phyloP scores from a whole-genome alignment of 2,888 invertebrate species.

The Ariolimax columbianus region DNA sequence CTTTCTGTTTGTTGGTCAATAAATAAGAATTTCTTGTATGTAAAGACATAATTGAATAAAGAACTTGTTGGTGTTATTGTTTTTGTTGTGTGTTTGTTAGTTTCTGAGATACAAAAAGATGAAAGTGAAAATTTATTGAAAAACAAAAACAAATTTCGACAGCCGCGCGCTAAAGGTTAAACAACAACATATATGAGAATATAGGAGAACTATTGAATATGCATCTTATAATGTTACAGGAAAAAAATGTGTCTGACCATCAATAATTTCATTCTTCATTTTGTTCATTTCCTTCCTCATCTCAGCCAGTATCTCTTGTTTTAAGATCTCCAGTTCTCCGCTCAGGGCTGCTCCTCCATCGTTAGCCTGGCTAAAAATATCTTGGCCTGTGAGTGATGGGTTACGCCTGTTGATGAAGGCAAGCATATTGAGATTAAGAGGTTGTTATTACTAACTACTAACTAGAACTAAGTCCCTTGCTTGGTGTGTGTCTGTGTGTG shows the following conservation, averaged over 20 bases:
- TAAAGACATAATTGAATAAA: too few relatives aligned
- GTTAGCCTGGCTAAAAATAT: constrained; percentile 57
- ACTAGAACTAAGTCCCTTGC: too few relatives aligned
- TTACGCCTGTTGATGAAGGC: constrained; percentile 60
- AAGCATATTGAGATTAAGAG: background rate
- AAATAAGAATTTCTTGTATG: too few relatives aligned
- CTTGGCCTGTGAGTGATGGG: constrained; percentile 74
- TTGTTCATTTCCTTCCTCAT: constrained; percentile 92
- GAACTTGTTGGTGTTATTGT: too few relatives aligned
- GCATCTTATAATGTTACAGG: background rate
- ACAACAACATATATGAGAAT: too few relatives aligned
- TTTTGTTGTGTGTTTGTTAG: too few relatives aligned
- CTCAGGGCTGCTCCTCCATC: constrained; percentile 59
- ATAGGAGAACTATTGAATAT: background rate
- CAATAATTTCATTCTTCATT: constrained; percentile 96
- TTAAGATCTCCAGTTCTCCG: constrained; percentile 91
- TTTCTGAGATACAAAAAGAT: too few relatives aligned
- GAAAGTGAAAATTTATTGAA: background rate
- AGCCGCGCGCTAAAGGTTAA: background rate
- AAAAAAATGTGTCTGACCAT: constrained; percentile 84
- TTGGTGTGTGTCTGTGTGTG: too few relatives aligned
- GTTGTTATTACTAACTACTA: too few relatives aligned
- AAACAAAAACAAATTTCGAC: background rate
- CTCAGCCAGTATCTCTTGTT: constrained; percentile 94
- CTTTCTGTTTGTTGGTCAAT: too few relatives aligned